Percentiles rank a stretch among this genome's conserved stretches.
phyloP scores from a whole-genome alignment of 2,113 vertebrate species.

The Laterallus jamaicensis region DNA sequence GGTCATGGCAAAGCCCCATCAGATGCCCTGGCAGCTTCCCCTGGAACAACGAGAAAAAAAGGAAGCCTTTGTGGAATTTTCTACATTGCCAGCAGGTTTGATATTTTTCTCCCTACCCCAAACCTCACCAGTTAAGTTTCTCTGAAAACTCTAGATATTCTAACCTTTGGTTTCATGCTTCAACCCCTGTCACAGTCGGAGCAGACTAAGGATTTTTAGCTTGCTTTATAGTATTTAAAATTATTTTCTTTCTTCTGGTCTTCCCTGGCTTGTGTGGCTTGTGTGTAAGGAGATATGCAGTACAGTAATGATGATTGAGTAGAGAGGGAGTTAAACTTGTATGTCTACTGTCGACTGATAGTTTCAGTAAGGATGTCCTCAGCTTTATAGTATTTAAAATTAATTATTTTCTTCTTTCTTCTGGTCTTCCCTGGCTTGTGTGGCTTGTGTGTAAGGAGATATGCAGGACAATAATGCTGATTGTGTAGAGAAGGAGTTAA shows the following conservation, averaged over 20 bases:
- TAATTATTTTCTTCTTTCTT: background rate
- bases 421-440: background rate
- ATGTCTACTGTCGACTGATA: background rate
- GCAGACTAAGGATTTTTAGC: background rate
- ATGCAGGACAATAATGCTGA: background rate
- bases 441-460: rapidly evolving
- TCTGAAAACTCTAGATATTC: background rate
- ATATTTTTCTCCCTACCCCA: background rate
- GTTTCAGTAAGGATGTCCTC: background rate
- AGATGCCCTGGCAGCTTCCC: constrained; percentile 97
- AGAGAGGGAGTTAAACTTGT: background rate
- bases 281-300: rapidly evolving
- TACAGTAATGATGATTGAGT: background rate
- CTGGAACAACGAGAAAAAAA: constrained; percentile 92
- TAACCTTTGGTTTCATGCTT: background rate
- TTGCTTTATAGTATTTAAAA: background rate
- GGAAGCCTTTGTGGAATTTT: constrained; percentile 93
- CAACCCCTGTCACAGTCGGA: background rate
- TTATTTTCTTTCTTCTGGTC: background rate
- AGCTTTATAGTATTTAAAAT: background rate
- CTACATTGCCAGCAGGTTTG: constrained; percentile 94
- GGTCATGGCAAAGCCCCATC: constrained; percentile 92
- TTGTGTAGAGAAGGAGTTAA: background rate
- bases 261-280: background rate
- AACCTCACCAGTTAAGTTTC: background rate